Conservation (phyloP, 2,113 vertebrate species). For the Halichoeres trimaculatus region DNA sequence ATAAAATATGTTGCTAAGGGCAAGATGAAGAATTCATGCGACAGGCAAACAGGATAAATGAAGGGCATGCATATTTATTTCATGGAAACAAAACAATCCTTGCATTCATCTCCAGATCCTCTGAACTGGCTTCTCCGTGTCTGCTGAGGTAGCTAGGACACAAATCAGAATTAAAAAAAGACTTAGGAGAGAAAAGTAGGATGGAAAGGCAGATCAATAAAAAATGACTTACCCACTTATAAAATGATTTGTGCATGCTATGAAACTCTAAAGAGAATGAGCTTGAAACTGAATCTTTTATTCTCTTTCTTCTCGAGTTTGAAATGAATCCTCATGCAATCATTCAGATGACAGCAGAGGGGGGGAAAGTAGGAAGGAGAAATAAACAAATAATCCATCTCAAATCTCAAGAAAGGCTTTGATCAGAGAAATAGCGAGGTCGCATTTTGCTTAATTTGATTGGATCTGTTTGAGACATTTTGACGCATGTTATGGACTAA, state of each 20-base stretch:
- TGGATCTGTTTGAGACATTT: conserved; percentile 3
- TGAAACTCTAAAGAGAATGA: conserved; percentile 57
- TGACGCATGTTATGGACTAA: conserved; percentile 20
- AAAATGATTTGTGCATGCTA: conserved; percentile 57
- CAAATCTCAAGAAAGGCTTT: conserved; percentile 39
- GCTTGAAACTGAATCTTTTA: conserved; percentile 61
- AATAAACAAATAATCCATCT: conserved; percentile 47
- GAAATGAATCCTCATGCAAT: conserved; percentile 36
- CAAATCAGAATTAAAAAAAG: conserved; percentile 66
- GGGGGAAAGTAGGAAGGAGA: conserved; percentile 16
- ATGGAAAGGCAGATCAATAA: conserved; percentile 69
- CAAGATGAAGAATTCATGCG: conserved; percentile 57
- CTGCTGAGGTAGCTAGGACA: conserved; percentile 41
- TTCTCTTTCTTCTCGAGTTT: conserved; percentile 68
- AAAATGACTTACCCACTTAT: conserved; percentile 67
- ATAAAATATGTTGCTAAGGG: conserved; percentile 28
- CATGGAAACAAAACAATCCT: conserved; percentile 65
- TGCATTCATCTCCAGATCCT: conserved; percentile 32
- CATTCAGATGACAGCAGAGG: conserved; percentile 27
- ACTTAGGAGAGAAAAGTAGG: conserved; percentile 58
- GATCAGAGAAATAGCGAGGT: conserved; percentile 14
- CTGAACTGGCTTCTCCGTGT: conserved; percentile 18
- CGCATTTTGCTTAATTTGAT: conserved; percentile 33
- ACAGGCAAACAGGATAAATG: conserved; percentile 53
- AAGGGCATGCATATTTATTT: conserved; percentile 67